These are phyloP conservation scores for Graphium colonna DNA, from an alignment of 2,888 invertebrate genomes.

Conservation along the genomic window DNA sequence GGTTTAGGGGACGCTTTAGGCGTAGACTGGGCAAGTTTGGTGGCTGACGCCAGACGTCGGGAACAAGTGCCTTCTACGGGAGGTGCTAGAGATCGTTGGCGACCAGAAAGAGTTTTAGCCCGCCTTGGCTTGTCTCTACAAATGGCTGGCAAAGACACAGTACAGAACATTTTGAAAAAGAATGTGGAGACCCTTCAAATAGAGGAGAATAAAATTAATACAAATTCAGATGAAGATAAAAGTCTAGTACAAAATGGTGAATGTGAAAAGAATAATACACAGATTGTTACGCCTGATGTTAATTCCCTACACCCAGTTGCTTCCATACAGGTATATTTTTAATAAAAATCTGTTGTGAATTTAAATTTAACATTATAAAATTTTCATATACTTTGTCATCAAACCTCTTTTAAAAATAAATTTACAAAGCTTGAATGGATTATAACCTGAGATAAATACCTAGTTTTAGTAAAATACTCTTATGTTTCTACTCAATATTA, in stretches of 20 bases:
- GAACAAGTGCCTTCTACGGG: conserved; percentile 72
- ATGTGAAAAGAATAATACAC: conserved; percentile 38
- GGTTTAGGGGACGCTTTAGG: conserved; percentile 94
- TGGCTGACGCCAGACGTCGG: conserved; percentile 85
- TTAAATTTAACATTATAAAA: no score
- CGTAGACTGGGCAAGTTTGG: conserved; percentile 96
- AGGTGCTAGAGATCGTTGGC: conserved; percentile 88
- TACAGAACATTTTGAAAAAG: conserved; percentile 58
- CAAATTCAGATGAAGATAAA: conserved; percentile 37
- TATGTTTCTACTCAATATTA: no score
- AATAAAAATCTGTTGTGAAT: no score
- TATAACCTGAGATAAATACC: no score
- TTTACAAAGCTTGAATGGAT: no score
- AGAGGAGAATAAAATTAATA: conserved; percentile 37
- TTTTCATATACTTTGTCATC: no score
- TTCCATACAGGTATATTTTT: conserved; percentile 63
- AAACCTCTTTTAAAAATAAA: no score
- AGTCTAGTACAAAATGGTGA: conserved; percentile 50
- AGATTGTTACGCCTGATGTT: conserved; percentile 45
- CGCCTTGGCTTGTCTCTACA: conserved; percentile 89
- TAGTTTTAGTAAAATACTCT: no score
- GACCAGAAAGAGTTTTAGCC: conserved; percentile 87
- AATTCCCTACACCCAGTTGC: conserved; percentile 75
- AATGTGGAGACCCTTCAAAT: conserved; percentile 47
- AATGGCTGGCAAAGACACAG: conserved; percentile 83